phyloP scores from a whole-genome alignment of 1,140 invertebrate species.

The Melanaphis sacchari region DNA sequence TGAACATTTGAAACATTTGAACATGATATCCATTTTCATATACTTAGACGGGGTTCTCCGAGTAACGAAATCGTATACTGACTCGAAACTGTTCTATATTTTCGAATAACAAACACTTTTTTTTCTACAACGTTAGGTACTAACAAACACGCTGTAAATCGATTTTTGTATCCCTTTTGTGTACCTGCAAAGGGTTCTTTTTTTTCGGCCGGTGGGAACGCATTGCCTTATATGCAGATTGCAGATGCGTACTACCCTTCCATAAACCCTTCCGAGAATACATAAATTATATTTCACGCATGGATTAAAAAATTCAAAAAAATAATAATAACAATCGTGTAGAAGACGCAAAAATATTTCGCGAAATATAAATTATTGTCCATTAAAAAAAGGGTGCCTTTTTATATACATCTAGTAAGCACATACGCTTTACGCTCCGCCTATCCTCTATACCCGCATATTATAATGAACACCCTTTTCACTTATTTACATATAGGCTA shows the following conservation, averaged over 20 bases:
- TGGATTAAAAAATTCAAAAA: conserved; percentile 57
- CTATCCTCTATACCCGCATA: conserved; percentile 46
- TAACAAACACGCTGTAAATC: conserved; percentile 51
- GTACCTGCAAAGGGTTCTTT: conserved; percentile 50
- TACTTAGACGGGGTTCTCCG: conserved; percentile 34
- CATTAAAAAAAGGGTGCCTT: conserved; percentile 56
- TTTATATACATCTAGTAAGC: background rate
- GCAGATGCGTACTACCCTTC: conserved; percentile 51
- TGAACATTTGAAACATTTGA: conserved; percentile 6
- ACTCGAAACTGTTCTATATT: conserved; percentile 49
- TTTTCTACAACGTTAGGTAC: conserved; percentile 56
- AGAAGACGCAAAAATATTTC: conserved; percentile 57
- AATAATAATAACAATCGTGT: conserved; percentile 53
- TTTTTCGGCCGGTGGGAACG: conserved; percentile 47
- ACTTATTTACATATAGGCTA: conserved; percentile 54
- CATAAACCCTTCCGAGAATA: conserved; percentile 52
- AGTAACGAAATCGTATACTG: conserved; percentile 33
- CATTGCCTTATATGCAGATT: conserved; percentile 56
- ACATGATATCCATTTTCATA: conserved; percentile 23
- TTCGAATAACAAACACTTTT: conserved; percentile 50
- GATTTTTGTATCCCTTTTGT: conserved; percentile 53
- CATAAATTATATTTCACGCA: conserved; percentile 58
- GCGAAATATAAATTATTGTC: conserved; percentile 56
- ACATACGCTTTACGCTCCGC: conserved; percentile 47
- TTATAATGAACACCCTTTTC: conserved; percentile 57